Base-by-base conservation (phyloP, 2,797 vertebrate genomes). In the Austrolebias charrua region DNA sequence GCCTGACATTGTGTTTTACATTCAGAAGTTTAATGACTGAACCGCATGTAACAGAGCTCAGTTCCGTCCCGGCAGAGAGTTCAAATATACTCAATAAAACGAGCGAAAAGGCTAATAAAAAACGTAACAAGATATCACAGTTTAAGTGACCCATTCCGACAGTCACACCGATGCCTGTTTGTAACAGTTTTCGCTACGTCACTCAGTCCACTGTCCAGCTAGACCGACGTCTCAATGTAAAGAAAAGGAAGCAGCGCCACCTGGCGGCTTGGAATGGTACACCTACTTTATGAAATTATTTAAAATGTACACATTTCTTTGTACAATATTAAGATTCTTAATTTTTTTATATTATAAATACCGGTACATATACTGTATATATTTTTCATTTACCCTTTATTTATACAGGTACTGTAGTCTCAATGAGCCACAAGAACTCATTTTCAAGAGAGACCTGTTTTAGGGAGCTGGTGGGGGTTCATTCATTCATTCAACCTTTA, bases 1-100 rank as follows among this genome's bases (percentile, higher is more conserved):
- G 90, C 29, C 97, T 94, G 59, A 99, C 97, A 24, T 96, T 95
- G 84, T 99, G 96, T 67, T 93, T 92, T 9, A 95, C 85, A 58
- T 99, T 99, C 43, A 98, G 90, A 63, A 98, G 88, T 86, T 99
- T 99, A 55, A 99, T 83, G 20, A 96, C 95, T 1, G 97, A 98
- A 2, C 96, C 96, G 75, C 96, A 98, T 0, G 97, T 98, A 43
- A 98, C 96, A 56, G 93, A 92, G 24, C 83, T 91, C 49, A 93
- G 73, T 13, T 90, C 92, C 12, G 94, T 86, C 0, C 86, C 88
- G 11, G 76, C 38, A 0, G 87, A 84, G 0, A 81, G 52, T 1
- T 75, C 76, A 20, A 75, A 84, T 29, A 85, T 1, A 55, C 66
- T 81, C 6, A 57, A 84, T 4, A 91, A 52, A 1, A 87, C 57